A percentile compares a stretch with the other conserved stretches of the same genome.
phyloP scores from a whole-genome alignment of 35 echinoderm and acorn worm species.

The Chiridota heheva region DNA sequence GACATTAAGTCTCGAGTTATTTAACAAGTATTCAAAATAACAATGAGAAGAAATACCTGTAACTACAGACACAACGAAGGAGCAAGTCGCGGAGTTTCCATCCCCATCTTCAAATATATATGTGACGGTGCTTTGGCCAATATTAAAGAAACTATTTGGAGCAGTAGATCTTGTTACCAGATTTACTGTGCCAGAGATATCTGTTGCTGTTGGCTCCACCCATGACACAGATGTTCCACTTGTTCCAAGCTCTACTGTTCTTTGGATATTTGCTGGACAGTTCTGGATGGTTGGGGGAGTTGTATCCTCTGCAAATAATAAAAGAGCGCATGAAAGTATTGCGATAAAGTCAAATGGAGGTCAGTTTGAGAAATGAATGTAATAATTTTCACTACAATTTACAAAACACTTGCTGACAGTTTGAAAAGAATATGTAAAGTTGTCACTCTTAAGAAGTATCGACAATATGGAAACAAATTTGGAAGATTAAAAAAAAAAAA shows the following conservation, averaged over 20 bases:
- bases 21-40: background rate
- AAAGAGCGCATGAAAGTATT: background rate
- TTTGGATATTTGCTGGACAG: conserved; percentile 43
- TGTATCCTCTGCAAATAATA: no score
- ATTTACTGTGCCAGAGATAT: conserved; percentile 42
- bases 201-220: conserved; percentile 51
- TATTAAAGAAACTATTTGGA: conserved; percentile 44
- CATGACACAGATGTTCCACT: conserved; percentile 44
- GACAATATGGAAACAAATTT: background rate
- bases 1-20: no score
- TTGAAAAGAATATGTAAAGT: no score
- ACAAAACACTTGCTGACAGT: no score
- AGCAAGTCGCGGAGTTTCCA: conserved; percentile 37
- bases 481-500: background rate
- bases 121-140: conserved; percentile 43
- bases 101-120: conserved; percentile 49
- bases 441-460: no score
- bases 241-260: background rate
- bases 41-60: background rate
- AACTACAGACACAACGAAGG: conserved; percentile 30
- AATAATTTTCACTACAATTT: no score
- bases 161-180: background rate
- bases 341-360: background rate
- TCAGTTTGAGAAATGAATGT: no score
- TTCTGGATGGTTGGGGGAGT: conserved; percentile 39